Percentiles rank a stretch among this genome's conserved stretches.
phyloP scores from a whole-genome alignment of 1,140 invertebrate genomes.

The Polypedilum vanderplanki region DNA sequence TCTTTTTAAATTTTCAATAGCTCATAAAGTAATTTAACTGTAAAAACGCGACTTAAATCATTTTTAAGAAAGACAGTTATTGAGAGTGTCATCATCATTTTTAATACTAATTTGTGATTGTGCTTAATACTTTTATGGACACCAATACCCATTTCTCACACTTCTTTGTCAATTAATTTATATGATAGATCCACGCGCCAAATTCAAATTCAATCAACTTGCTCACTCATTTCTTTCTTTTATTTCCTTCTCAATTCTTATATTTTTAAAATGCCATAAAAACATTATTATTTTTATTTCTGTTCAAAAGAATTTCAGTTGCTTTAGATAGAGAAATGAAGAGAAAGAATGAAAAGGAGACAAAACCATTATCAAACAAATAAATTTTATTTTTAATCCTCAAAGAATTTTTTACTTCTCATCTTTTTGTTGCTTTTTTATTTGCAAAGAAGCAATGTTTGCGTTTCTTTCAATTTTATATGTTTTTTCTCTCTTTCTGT shows the following conservation, averaged over 20 bases:
- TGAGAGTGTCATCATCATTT: no score
- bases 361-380: constrained; percentile 22
- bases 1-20: no score
- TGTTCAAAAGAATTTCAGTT: neutral
- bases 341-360: neutral
- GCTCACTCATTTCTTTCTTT: neutral
- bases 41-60: no score
- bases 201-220: neutral
- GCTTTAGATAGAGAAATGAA: neutral
- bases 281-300: neutral
- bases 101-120: no score
- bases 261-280: neutral
- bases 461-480: no score
- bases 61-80: no score
- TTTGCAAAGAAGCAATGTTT: no score
- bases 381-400: constrained; percentile 28
- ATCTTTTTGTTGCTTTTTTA: neutral
- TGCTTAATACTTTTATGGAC: no score
- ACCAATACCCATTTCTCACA: no score
- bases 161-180: no score
- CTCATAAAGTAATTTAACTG: no score
- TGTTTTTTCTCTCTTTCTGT: no score
- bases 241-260: neutral
- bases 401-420: neutral
- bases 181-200: neutral